phyloP scores from a whole-genome alignment of 2,888 invertebrate genomes.

The Cerastis rubricosa region DNA sequence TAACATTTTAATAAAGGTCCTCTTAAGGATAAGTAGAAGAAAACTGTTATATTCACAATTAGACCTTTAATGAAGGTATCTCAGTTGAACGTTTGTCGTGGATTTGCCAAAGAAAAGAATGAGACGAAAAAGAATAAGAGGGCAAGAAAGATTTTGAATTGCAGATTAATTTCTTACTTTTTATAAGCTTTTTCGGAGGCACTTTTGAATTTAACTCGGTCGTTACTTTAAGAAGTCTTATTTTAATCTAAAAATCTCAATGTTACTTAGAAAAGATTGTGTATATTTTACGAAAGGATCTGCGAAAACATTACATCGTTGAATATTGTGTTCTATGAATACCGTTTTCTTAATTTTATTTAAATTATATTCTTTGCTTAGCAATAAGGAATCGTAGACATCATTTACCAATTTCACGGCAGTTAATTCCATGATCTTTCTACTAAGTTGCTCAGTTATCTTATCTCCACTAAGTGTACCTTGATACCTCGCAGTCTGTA shows the following conservation, averaged over 20 bases:
- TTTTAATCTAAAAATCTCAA: slow-evolving; percentile 72
- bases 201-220: slow-evolving; percentile 80
- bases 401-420: slow-evolving; percentile 37
- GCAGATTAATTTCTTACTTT: slow-evolving; percentile 86
- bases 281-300: slow-evolving; percentile 53
- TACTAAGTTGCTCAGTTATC: slow-evolving; percentile 24
- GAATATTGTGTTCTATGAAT: slow-evolving; percentile 23
- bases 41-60: slow-evolving; percentile 67
- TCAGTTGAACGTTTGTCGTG: slow-evolving; percentile 72
- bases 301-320: slow-evolving; percentile 28
- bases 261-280: slow-evolving; percentile 61
- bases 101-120: slow-evolving; percentile 74
- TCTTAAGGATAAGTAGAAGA: slow-evolving; percentile 41
- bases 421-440: slow-evolving; percentile 30
- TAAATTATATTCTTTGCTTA: neutral
- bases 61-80: slow-evolving; percentile 64
- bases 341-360: slow-evolving; percentile 8
- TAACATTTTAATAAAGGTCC: slow-evolving; percentile 37
- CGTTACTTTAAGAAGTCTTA: slow-evolving; percentile 76
- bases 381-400: slow-evolving; percentile 5
- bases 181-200: slow-evolving; percentile 81
- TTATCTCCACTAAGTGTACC: slow-evolving; percentile 20
- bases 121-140: slow-evolving; percentile 74
- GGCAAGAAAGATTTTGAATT: slow-evolving; percentile 83
- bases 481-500: slow-evolving; percentile 22